These are phyloP conservation scores for Alethe castanea DNA, from an alignment of 2,113 vertebrate genomes.

Conservation along the genomic window DNA sequence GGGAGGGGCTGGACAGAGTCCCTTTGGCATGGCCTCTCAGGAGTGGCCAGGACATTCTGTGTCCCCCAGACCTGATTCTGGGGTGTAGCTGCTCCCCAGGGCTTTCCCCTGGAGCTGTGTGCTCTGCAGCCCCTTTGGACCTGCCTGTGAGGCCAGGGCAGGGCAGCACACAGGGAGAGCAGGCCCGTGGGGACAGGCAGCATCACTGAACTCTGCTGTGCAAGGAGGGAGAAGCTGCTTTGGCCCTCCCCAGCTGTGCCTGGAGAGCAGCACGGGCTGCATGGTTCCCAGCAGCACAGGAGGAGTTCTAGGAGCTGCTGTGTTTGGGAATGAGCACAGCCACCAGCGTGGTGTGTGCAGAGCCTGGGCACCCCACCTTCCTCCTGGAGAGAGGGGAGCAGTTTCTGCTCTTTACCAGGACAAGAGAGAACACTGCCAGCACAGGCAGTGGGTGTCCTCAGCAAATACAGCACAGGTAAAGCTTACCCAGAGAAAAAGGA, in stretches of 20 bases:
- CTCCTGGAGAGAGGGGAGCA: not conserved
- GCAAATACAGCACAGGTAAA: not conserved
- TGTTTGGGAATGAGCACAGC: not conserved
- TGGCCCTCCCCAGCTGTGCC: not conserved
- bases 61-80: not conserved
- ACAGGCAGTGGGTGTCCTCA: not conserved
- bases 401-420: not conserved
- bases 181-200: not conserved
- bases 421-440: not conserved
- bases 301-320: not conserved
- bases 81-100: not conserved
- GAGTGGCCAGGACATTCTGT: not conserved
- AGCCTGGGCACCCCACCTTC: not conserved
- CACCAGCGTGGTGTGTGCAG: not conserved
- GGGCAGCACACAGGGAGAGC: not conserved
- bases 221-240: not conserved
- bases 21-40: not conserved
- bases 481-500: not conserved
- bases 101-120: not conserved
- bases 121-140: not conserved
- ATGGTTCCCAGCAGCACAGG: fast-evolving
- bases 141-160: not conserved
- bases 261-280: not conserved
- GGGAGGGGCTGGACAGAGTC: not conserved
- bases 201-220: not conserved